phyloP scores from a whole-genome alignment of 1,140 invertebrate species.

The Bilobella aurantiaca region DNA sequence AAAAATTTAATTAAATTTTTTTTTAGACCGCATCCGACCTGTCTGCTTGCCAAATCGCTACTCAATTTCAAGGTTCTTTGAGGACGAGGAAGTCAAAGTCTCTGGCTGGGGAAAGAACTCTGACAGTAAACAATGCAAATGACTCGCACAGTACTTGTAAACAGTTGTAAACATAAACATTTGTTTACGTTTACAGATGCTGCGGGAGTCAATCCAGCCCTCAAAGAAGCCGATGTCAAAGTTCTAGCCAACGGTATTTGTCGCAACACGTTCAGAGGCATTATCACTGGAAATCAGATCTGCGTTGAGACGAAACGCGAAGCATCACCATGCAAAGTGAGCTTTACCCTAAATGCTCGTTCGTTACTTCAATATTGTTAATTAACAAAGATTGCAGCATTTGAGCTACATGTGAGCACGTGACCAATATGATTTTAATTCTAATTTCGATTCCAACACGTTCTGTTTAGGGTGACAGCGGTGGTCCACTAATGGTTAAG shows the following conservation, averaged over 20 bases:
- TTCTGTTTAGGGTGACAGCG: conserved; percentile 28
- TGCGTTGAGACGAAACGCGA: conserved; percentile 23
- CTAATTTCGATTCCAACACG: too few species aligned
- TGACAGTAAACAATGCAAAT: conserved; percentile 17
- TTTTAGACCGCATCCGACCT: conserved; percentile 28
- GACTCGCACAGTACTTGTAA: neutral
- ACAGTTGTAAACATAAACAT: neutral
- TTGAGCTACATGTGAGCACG: too few species aligned
- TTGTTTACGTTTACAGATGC: conserved; percentile 9
- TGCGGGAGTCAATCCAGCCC: conserved; percentile 20
- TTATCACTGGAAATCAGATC: conserved; percentile 31
- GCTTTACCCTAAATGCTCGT: neutral
- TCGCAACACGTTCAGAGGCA: conserved; percentile 20
- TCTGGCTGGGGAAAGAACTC: conserved; percentile 31
- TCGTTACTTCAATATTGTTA: neutral
- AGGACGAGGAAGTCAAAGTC: conserved; percentile 26
- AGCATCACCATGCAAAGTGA: conserved; percentile 27
- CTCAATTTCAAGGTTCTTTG: conserved; percentile 17
- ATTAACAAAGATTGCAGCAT: too few species aligned
- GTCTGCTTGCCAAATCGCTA: conserved; percentile 33
- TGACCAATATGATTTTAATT: too few species aligned
- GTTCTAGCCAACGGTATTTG: conserved; percentile 28
- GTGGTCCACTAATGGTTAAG: conserved; percentile 26
- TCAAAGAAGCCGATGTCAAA: conserved; percentile 28
- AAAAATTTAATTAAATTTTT: conserved; percentile 11